These are phyloP conservation scores for Eulemur mongoz DNA, from an alignment of 2,797 vertebrate species.

Conservation along the genomic window DNA sequence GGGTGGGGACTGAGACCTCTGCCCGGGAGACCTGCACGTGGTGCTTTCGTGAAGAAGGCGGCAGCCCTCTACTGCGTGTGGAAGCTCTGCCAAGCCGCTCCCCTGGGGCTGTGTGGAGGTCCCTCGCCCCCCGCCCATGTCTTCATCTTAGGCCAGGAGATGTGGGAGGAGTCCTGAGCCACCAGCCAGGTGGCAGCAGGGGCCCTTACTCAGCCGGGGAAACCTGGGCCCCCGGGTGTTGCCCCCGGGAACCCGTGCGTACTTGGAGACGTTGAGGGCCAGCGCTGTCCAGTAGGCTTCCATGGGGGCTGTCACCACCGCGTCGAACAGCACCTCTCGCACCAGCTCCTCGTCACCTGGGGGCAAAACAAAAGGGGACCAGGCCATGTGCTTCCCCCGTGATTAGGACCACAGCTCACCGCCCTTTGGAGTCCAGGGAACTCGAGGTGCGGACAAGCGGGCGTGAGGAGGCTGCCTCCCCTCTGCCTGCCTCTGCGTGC, in stretches of 20 bases:
- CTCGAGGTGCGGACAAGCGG: too few relatives aligned
- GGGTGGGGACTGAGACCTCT: not conserved
- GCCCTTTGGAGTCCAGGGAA: not conserved
- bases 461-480: not conserved
- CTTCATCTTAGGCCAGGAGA: not conserved
- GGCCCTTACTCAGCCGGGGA: not conserved
- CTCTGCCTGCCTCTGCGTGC: not conserved
- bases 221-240: fast-evolving
- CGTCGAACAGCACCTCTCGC: constrained; percentile 94
- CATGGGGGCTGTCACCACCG: constrained; percentile 96
- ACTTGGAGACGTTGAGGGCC: constrained; percentile 92
- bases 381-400: not conserved
- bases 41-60: not conserved
- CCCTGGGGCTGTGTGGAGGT: not conserved
- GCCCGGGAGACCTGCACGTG: not conserved
- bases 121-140: fast-evolving
- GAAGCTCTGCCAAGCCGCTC: not conserved
- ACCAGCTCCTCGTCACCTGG: constrained; percentile 92
- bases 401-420: not conserved
- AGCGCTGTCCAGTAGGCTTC: constrained; percentile 98
- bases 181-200: not conserved
- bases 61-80: too few relatives aligned
- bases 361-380: not conserved
- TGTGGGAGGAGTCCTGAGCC: not conserved
- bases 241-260: not conserved